Evolutionary conservation across 2,888 invertebrate species (phyloP), one percentile per base, ranked within the genome.

Genomic region (Hirtodrosophila alboralis): DNA sequence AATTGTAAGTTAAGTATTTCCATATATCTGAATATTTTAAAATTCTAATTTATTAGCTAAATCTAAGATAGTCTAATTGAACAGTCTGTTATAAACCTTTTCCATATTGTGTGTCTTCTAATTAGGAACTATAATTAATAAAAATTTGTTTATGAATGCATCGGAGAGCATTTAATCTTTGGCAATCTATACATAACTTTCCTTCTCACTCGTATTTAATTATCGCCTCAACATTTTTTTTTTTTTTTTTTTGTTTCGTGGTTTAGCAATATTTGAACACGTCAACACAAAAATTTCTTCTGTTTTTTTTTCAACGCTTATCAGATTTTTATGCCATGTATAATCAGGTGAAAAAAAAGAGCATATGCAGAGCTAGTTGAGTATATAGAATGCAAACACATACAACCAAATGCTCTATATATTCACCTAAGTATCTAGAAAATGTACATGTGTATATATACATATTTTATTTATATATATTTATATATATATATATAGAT

Each of bases 231-330:
- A 13, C 23, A 26, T 26, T 26, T 23, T 33, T 37, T 28, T 43
- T 44, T 23, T 16, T 28, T 9, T 34, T 27, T 37, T 49, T 30
- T 28, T 36, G 18, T 49, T n/a, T 6, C 14, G 34, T 48, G 48
- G 21, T 58, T 77, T 27, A 13, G 34, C 27, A 59, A 38, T 70
- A 69, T 73, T 69, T 49, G 70, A 69, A 74, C 75, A 80, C 75
- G 75, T 80, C 80, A 66, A 53, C 54, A 44, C 7, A 33, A 18
- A n/a, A n/a, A n/a, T 51, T 21, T 23, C 26, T 14, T 21, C 33
- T 16, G 5, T 9, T 28, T 26, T 23, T 16, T 9, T 18, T 34
- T 58, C 23, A 49, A 47, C 62, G 76, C 69, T 77, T 77, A 77
- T 77, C 83, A 69, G 52, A 60, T 75, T 59, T 54, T 68, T 64